phyloP scores from a whole-genome alignment of 2,888 invertebrate species.

The Lamellibrachia columna region DNA sequence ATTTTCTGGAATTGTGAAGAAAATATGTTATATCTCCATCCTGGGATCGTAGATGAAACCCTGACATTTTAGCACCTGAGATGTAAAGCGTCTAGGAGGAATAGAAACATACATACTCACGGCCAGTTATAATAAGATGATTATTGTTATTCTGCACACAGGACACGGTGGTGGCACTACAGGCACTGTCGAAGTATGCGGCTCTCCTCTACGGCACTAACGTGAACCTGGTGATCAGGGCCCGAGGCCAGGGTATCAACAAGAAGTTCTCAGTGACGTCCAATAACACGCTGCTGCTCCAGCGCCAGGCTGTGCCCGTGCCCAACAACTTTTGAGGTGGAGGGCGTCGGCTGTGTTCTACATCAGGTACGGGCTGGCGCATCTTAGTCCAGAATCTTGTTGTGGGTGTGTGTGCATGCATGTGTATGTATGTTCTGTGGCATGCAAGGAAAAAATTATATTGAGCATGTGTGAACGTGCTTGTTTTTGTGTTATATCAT shows the following conservation, averaged over 20 bases:
- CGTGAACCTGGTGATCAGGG: constrained; percentile 25
- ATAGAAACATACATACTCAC: neutral
- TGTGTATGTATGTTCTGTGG: neutral
- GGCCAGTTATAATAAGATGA: neutral
- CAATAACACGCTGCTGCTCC: constrained; percentile 45
- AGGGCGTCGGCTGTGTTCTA: constrained; percentile 56
- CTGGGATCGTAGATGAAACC: too few species aligned
- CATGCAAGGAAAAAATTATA: neutral
- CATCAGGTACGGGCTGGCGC: constrained; percentile 49
- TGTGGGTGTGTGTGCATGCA: neutral
- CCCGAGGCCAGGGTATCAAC: constrained; percentile 34
- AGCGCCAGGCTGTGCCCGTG: constrained; percentile 38
- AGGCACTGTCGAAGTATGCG: constrained; percentile 60
- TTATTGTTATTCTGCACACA: constrained; percentile 40
- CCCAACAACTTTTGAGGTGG: constrained; percentile 40
- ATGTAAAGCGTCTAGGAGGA: too few species aligned
- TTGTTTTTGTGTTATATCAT: neutral
- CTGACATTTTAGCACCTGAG: neutral
- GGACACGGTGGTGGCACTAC: constrained; percentile 66
- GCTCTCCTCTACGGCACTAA: constrained; percentile 41
- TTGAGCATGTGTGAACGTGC: neutral
- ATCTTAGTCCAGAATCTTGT: neutral
- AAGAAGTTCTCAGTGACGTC: constrained; percentile 34
- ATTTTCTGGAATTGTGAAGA: neutral
- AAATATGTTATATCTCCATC: neutral